Base-by-base conservation (phyloP, 1,140 invertebrate genomes). In the Cepaea nemoralis region DNA sequence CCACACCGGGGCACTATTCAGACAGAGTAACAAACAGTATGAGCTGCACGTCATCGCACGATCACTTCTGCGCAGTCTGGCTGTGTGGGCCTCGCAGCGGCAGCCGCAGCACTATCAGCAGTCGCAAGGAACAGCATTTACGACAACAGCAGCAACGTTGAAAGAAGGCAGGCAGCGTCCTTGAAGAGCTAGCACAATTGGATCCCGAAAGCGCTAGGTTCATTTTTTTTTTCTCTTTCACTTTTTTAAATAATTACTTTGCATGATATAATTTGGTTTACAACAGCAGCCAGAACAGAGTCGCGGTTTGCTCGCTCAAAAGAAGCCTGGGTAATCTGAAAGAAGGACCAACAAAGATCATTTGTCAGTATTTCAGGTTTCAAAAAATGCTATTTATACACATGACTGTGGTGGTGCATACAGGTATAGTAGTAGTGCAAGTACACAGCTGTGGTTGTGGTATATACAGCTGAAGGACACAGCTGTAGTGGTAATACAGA, bases 311-410 rank as follows among this genome's bases (percentile, higher is more conserved):
- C 37, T 76, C 59, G 37, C 76, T 82, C 81, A 82, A 79, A 82
- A 82, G 81, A 82, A 82, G 37, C 76, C 81, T 33, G 81, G 81
- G 55, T 82, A 82, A 82, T 82, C 81, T 82, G 81, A 76, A 82
- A 82, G 48, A 37, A 77, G 69, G 70, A 67, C 27, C 50, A 37
- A 77, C 42, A 77, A 27, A 73, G 40, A 59, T 63, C 33, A 77
- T 1, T 14, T 37, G 50, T 63, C 50, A 48, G 69, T 55, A 70
- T 40, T 19, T 6, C 45, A 27, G 42, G 39, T 31, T n/a, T n/a
- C n/a, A n/a, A n/a, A n/a, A n/a, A n/a, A n/a, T n/a, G n/a, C n/a
- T n/a, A n/a, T n/a, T n/a, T n/a, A n/a, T n/a, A n/a, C n/a, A n/a
- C n/a, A n/a, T n/a, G n/a, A n/a, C n/a, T n/a, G n/a, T n/a, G n/a